Evolutionary conservation across 2,797 vertebrate genomes (phyloP).

Genomic region (Malurus leucopterus): DNA sequence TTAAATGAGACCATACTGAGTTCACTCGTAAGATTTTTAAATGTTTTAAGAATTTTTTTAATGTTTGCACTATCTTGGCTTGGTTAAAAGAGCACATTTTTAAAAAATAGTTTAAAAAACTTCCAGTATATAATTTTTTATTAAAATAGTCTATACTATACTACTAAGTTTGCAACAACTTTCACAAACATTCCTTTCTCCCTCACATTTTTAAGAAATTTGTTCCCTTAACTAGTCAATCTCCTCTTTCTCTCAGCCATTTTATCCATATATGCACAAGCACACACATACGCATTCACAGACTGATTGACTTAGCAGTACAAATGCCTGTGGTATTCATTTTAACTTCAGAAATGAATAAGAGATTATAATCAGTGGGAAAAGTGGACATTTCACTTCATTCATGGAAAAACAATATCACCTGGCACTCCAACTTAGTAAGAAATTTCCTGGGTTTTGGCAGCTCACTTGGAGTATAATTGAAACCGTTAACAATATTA

Average conservation of each 20-base stretch:
- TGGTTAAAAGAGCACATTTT: conserved; percentile 63
- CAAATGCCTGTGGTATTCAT: conserved; percentile 6
- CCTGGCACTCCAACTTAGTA: conserved; percentile 2
- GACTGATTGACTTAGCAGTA: conserved; percentile 44
- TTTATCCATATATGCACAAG: neutral
- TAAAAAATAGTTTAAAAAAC: conserved; percentile 23
- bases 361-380: conserved; percentile 39
- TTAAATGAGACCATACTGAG: conserved; percentile 70
- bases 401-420: conserved; percentile 49
- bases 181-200: conserved; percentile 22
- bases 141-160: conserved; percentile 30
- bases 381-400: conserved; percentile 38
- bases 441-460: conserved; percentile 24
- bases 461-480: neutral
- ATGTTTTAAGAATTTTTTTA: conserved; percentile 71
- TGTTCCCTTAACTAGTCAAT: neutral
- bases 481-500: conserved; percentile 37
- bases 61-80: conserved; percentile 64
- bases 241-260: neutral
- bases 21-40: conserved; percentile 67
- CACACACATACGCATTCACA: neutral
- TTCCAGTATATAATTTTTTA: conserved; percentile 36
- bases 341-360: conserved; percentile 37
- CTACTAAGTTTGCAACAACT: neutral
- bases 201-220: conserved; percentile 17